Percentiles rank a stretch among this genome's conserved stretches.
These are phyloP conservation scores for Marcusenius ussheri DNA, from an alignment of 2,113 vertebrate genomes.

Conservation along the genomic window DNA sequence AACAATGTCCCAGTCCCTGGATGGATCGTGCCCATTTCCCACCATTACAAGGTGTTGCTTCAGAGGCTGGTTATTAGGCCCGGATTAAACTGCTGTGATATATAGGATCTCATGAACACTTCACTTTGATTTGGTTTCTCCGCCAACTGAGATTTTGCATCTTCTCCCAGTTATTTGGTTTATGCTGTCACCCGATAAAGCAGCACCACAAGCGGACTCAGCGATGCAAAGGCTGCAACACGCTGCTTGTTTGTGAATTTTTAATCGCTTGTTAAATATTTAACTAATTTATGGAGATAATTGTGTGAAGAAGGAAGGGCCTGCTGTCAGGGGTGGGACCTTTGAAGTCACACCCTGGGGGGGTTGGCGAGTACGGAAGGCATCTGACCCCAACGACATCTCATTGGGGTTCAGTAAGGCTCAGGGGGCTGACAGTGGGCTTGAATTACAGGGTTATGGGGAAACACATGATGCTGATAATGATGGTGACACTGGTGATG, in stretches of 20 bases:
- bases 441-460: background rate
- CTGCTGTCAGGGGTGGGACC: constrained; percentile 4
- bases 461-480: background rate
- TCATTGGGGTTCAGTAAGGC: background rate
- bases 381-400: background rate
- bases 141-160: background rate
- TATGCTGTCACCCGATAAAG: background rate
- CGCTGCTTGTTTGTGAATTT: constrained; percentile 22
- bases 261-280: constrained; percentile 23
- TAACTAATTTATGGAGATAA: constrained; percentile 23
- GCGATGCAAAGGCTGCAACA: constrained; percentile 10
- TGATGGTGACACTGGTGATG: background rate
- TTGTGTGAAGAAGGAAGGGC: constrained; percentile 17
- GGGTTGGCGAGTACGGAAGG: background rate
- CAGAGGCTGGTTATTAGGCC: background rate
- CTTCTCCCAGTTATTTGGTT: background rate
- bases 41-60: background rate
- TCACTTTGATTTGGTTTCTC: background rate
- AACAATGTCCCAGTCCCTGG: background rate
- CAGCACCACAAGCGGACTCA: background rate
- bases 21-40: background rate
- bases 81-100: background rate
- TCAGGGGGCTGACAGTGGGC: background rate
- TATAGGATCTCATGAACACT: background rate
- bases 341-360: constrained; percentile 16